phyloP scores from a whole-genome alignment of 2,888 invertebrate genomes.

The Xestia sexstrigata region DNA sequence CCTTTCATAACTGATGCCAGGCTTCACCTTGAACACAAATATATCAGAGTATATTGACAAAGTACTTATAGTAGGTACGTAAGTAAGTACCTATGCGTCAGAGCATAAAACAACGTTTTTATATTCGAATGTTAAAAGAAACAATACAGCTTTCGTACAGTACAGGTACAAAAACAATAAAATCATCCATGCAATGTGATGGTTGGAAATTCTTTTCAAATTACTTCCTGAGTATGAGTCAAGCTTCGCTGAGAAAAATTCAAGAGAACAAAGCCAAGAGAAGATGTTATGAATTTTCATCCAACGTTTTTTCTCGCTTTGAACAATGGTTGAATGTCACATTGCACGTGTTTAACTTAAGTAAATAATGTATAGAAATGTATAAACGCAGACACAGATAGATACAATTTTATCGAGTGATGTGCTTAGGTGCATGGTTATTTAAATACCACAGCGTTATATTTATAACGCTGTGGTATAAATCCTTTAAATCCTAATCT shows the following conservation, averaged over 20 bases:
- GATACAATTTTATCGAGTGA: slow-evolving; percentile 2
- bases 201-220: slow-evolving; percentile 25
- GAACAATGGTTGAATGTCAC: slow-evolving; percentile 60
- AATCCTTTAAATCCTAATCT: too few species aligned
- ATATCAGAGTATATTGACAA: slow-evolving; percentile 24
- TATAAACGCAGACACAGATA: slow-evolving; percentile 5
- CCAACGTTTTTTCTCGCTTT: slow-evolving; percentile 62
- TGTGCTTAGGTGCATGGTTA: too few species aligned
- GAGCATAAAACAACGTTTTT: background rate
- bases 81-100: background rate
- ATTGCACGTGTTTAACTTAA: slow-evolving; percentile 51
- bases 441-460: too few species aligned
- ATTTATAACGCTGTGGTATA: too few species aligned
- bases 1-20: slow-evolving; percentile 11
- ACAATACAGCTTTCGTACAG: background rate
- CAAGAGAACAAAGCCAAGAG: slow-evolving; percentile 21
- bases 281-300: slow-evolving; percentile 63
- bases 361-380: slow-evolving; percentile 10
- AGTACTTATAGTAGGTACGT: slow-evolving; percentile 1
- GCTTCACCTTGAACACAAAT: slow-evolving; percentile 29
- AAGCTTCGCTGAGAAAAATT: slow-evolving; percentile 21
- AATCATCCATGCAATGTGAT: background rate
- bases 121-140: background rate
- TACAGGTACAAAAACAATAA: background rate
- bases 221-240: slow-evolving; percentile 28